Evolutionary conservation across 2,888 invertebrate genomes (phyloP), one percentile per base, ranked within the genome.

Genomic region (Euplagia quadripunctaria): DNA sequence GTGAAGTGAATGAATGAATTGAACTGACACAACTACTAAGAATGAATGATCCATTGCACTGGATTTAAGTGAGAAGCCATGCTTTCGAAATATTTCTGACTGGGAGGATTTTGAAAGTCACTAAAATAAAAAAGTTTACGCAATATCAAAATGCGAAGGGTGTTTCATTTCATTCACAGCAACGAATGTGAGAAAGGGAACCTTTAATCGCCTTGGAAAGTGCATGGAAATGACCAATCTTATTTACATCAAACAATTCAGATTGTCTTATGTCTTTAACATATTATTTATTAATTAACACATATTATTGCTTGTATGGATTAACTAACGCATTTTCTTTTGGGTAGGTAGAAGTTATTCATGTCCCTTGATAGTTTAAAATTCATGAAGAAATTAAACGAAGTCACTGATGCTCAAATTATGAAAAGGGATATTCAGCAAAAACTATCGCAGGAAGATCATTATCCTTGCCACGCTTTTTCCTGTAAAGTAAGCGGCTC

Each of bases 1-100:
- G 88, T 87, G 84, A 88, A 89, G 86, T 83, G 86, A 89, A 86
- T 58, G 75, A 87, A 90, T 90, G 87, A 89, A 90, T 89, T 84
- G 82, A 82, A 77, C 83, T 81, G 81, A 79, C 75, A 76, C 73
- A 71, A 81, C 76, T 78, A 74, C 75, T 77, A 79, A 82, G 75
- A 82, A 80, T 80, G 84, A 82, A 82, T 82, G 80, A 85, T 86
- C 82, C 82, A 85, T 86, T 83, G 79, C 74, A 70, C 68, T 63
- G 79, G 72, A 83, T 74, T 74, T 73, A 82, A 78, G 68, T 46
- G 73, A 75, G 63, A 73, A 79, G 81, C 82, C 85, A 85, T 75
- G 74, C 75, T 75, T 73, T 72, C 64, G 73, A 82, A 83, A 79
- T 82, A 83, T 75, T 75, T 80, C 71, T 43, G 67, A 76, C 70